Base-by-base conservation (phyloP, 2,888 invertebrate genomes). In the Tinea trinotella region DNA sequence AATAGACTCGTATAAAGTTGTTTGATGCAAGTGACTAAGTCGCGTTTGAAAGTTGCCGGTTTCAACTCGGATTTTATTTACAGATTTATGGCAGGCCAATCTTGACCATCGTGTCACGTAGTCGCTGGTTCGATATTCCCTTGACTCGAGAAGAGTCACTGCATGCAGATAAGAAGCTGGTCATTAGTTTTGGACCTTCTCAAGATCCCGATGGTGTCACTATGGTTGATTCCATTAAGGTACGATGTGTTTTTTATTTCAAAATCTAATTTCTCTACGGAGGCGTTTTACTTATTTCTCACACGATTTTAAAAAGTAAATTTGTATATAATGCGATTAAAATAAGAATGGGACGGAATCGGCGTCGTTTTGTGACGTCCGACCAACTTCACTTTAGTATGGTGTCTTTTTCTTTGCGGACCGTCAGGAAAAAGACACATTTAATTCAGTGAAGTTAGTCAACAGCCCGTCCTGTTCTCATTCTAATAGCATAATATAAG, bases 41-140 rank as follows among this genome's bases (percentile, higher is more conserved):
- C n/a, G n/a, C n/a, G 22, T 22, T 22, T 22, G 22, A 7, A 22
- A 10, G 30, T 30, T 7, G 30, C 30, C n/a, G 2, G 7, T n/a
- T n/a, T n/a, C n/a, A n/a, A n/a, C n/a, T n/a, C n/a, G n/a, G n/a
- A 12, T 57, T 49, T 54, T 56, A 58, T 58, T 55, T 52, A 15
- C 59, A 90, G 89, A 77, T 93, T 1, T 91, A 92, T 67, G 94
- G 94, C 2, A 87, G 96, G 61, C 88, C 89, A 3, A 86, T 94
- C n/a, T 89, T 89, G 9, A 93, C 94, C 0, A 84, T 88, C 4
- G 88, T 93, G 2, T 89, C 90, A 0, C 89, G 95, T 22, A 92
- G 92, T 61, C 90, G 99, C 10, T 99, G 98, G 98, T 97, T 94
- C 68, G 98, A 99, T 72, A 91, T 99, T 61, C 98, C 98, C 0